These are phyloP conservation scores for Hydropotes inermis DNA, from an alignment of 2,113 vertebrate genomes.

Conservation along the genomic window DNA sequence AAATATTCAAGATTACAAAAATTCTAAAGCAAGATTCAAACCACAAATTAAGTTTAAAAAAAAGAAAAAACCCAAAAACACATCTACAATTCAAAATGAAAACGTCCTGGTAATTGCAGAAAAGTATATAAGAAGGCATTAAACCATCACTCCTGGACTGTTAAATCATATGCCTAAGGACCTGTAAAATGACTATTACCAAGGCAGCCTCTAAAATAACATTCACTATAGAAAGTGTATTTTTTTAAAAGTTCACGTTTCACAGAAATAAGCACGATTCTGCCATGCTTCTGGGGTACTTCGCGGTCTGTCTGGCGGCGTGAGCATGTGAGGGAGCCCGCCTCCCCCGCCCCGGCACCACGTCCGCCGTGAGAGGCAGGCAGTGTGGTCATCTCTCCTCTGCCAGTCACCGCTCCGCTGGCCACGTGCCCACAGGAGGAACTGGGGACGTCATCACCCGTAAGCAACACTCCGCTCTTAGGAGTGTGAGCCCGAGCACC, in stretches of 20 bases:
- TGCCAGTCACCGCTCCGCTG: too few species aligned
- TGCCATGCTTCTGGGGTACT: neutral
- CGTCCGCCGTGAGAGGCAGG: fast-evolving
- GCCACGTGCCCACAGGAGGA: neutral
- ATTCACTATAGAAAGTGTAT: neutral
- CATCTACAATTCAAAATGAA: conserved; percentile 19
- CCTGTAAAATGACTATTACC: neutral
- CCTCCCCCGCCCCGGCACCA: too few species aligned
- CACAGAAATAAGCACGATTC: neutral
- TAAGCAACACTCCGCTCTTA: too few species aligned
- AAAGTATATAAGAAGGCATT: neutral
- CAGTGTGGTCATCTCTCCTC: fast-evolving
- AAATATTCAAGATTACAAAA: conserved; percentile 62
- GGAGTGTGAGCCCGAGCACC: neutral
- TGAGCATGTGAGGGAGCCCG: fast-evolving
- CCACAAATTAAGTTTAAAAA: conserved; percentile 48
- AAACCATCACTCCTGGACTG: neutral
- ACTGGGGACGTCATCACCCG: neutral
- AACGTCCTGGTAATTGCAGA: neutral
- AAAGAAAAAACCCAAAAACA: neutral
- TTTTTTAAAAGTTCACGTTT: neutral
- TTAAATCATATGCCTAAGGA: neutral
- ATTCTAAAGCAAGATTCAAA: conserved; percentile 32
- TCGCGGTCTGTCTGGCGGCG: too few species aligned
- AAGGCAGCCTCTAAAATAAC: neutral